Evolutionary conservation across 2,888 invertebrate genomes (phyloP), one percentile per base, ranked within the genome.

Genomic region (Catocala sponsa): DNA sequence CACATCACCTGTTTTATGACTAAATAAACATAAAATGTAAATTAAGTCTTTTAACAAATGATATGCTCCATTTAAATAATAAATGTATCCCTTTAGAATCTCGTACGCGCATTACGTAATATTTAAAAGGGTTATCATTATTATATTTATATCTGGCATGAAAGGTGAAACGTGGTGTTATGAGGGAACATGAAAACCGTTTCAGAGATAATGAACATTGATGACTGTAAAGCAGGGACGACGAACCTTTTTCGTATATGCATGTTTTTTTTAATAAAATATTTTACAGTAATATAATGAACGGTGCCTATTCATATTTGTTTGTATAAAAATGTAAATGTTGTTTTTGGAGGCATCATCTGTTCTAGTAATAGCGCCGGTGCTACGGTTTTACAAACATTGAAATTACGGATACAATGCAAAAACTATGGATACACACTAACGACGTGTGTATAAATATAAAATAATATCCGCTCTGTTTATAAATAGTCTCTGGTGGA

Each of bases 121-220:
- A 56, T 51, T 48, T 44, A 35, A 66, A 48, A 58, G 41, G 52
- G 41, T 56, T 38, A 50, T 41, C 25, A 59, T 60, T 52, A 46
- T 46, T 47, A 52, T 25, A 55, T 48, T 41, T 38, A 46, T 33
- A 51, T 55, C 44, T 54, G 48, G 42, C 33, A 47, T 52, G 32
- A 55, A 64, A 60, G 6, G 25, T 11, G n/a, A 52, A 59, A 54
- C 32, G 56, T 13, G 46, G 9, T 38, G 51, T 59, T 46, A 55
- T 59, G 61, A 58, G 62, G 55, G 42, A 13, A 76, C 78, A 78
- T 57, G 76, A 52, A 68, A 76, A 75, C 56, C 35, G 63, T 76
- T 75, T 68, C 62, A 75, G 60, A 11, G 35, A 13, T 75, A 68
- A 76, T 76, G 65, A 65, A 78, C 51, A 66, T 72, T 66, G 72